A percentile compares a stretch with the other conserved stretches of the same genome.
phyloP scores from a whole-genome alignment of 2,113 vertebrate genomes.

The Vireo altiloquus region DNA sequence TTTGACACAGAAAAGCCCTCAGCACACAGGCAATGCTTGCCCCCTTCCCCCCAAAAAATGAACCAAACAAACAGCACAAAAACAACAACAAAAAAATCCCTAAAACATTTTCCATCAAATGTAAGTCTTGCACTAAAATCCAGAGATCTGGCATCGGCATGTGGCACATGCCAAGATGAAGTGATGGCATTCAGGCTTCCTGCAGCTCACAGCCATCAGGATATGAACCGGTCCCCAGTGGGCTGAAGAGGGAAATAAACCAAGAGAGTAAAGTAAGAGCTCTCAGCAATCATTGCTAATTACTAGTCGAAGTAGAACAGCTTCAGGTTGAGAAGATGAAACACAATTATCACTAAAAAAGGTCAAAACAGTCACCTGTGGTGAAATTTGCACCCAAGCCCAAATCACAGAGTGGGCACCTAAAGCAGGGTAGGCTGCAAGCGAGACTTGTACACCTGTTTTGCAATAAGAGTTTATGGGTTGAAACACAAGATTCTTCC shows the following conservation, averaged over 20 bases:
- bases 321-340: not conserved
- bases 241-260: not conserved
- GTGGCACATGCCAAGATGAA: accelerated
- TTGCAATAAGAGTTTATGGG: not conserved
- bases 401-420: accelerated
- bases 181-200: accelerated
- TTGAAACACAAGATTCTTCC: accelerated
- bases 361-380: not conserved
- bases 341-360: not conserved
- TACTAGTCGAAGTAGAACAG: not conserved
- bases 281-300: not conserved
- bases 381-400: not conserved
- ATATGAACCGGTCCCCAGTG: not conserved
- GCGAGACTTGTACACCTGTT: not conserved
- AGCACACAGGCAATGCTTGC: accelerated
- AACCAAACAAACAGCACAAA: not conserved
- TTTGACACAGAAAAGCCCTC: not conserved
- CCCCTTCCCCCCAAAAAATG: no score
- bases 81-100: not conserved
- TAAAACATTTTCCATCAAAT: not conserved
- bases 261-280: not conserved
- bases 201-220: accelerated
- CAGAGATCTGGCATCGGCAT: accelerated
- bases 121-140: not conserved
- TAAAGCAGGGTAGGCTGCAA: not conserved